phyloP scores from a whole-genome alignment of 2,888 invertebrate genomes.

The Sphaerophoria taeniata region DNA sequence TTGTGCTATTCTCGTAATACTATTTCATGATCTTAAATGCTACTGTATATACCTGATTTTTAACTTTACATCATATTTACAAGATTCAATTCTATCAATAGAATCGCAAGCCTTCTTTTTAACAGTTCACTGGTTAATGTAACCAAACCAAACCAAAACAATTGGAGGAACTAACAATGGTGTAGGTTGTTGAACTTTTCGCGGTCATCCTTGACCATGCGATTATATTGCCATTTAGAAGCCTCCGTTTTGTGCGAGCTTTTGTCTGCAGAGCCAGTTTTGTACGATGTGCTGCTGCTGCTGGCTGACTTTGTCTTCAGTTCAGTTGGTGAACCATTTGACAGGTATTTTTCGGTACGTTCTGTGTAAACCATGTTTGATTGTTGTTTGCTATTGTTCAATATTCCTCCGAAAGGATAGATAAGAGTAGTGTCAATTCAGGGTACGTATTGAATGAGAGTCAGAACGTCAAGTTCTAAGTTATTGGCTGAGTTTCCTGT shows the following conservation, averaged over 20 bases:
- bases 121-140: constrained; percentile 64
- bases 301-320: constrained; percentile 29
- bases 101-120: constrained; percentile 38
- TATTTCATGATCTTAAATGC: constrained; percentile 14
- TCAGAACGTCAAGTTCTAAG: constrained; percentile 82
- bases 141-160: constrained; percentile 47
- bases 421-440: constrained; percentile 76
- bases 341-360: constrained; percentile 79
- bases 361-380: constrained; percentile 81
- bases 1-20: constrained; percentile 67
- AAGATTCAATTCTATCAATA: constrained; percentile 34
- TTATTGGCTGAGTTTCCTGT: constrained; percentile 82
- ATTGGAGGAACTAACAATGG: constrained; percentile 78
- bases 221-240: constrained; percentile 82
- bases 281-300: constrained; percentile 22
- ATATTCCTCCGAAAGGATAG: constrained; percentile 2
- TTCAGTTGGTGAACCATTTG: constrained; percentile 53
- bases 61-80: constrained; percentile 44
- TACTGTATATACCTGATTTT: constrained; percentile 12
- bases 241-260: constrained; percentile 77
- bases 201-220: constrained; percentile 81
- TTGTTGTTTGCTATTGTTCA: constrained; percentile 76
- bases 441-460: constrained; percentile 82
- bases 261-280: constrained; percentile 17
- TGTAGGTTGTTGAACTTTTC: constrained; percentile 81